These are phyloP conservation scores for Elmis aenea DNA, from an alignment of 2,888 invertebrate genomes.

Conservation along the genomic window DNA sequence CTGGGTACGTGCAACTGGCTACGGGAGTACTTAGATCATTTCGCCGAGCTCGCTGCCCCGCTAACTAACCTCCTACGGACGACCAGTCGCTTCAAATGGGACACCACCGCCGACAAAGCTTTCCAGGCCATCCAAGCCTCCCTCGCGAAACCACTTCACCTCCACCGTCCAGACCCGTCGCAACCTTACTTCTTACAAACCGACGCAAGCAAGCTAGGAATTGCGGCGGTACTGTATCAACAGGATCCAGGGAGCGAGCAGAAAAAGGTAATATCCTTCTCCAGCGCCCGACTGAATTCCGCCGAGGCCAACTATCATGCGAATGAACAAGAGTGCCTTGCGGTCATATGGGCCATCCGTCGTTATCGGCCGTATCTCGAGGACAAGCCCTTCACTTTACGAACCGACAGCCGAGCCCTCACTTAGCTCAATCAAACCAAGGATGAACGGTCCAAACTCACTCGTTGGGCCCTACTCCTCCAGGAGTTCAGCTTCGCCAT, in stretches of 20 bases:
- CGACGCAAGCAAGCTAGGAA: too few relatives aligned
- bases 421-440: too few relatives aligned
- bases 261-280: slow-evolving; percentile 13
- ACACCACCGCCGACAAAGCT: not conserved
- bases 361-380: too few relatives aligned
- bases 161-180: slow-evolving; percentile 6
- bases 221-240: slow-evolving; percentile 15
- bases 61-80: slow-evolving; percentile 11
- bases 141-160: slow-evolving; percentile 2
- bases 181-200: too few relatives aligned
- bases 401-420: too few relatives aligned
- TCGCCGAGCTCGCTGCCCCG: slow-evolving; percentile 15
- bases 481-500: too few relatives aligned
- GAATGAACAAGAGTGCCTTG: too few relatives aligned
- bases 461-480: slow-evolving; percentile 15
- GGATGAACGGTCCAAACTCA: too few relatives aligned
- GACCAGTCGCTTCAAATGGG: slow-evolving; percentile 1
- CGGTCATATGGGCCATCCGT: too few relatives aligned
- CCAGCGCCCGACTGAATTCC: slow-evolving; percentile 8
- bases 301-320: slow-evolving; percentile 12
- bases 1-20: slow-evolving; percentile 19
- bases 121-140: not conserved
- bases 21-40: slow-evolving; percentile 17
- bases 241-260: slow-evolving; percentile 1
- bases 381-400: too few relatives aligned